Base-by-base conservation (phyloP, 2,888 invertebrate genomes). In the Acrocera orbiculus region DNA sequence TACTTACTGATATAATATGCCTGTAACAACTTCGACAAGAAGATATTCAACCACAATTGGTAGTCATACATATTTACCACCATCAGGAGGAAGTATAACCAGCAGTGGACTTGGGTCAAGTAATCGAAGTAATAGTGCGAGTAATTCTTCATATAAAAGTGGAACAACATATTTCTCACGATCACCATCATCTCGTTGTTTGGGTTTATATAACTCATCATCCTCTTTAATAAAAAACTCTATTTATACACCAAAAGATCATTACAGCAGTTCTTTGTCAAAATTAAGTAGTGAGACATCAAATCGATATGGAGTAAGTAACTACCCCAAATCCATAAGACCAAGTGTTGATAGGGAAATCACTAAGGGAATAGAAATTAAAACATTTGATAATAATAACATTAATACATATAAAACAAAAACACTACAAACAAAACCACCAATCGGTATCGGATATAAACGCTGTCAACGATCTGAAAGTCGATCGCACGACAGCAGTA, bases 251-350 rank as follows among this genome's bases (percentile, higher is more conserved):
- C 4, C 4, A 4, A 3, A n/a, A 11, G 11, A 23, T 23, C 23
- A 23, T 20, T 40, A 40, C 34, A 35, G 40, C 30, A 36, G 37
- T 19, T 30, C 24, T 26, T 35, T 34, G 15, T 35, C 38, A 25
- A 38, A 40, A 16, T 37, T 39, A 37, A 33, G 31, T 24, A 34
- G 40, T 33, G 40, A 48, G 44, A 42, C 56, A 44, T 48, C 49
- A 47, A 49, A 51, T 53, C 54, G 58, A 57, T 57, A 53, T 54
- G 58, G 59, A 57, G 58, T 59, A 50, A 60, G 59, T 59, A 51
- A 19, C 38, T 36, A 25, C 22, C 28, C 9, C 16, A 39, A 35
- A 40, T 40, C 34, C 36, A 33, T 36, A 42, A 37, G 40, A 30
- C 33, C 39, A 36, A 41, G 40, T 39, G 43, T 41, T 34, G 37